These are phyloP conservation scores for Actinia equina DNA, from an alignment of 64 coral and sea anemone genomes.

Conservation along the genomic window DNA sequence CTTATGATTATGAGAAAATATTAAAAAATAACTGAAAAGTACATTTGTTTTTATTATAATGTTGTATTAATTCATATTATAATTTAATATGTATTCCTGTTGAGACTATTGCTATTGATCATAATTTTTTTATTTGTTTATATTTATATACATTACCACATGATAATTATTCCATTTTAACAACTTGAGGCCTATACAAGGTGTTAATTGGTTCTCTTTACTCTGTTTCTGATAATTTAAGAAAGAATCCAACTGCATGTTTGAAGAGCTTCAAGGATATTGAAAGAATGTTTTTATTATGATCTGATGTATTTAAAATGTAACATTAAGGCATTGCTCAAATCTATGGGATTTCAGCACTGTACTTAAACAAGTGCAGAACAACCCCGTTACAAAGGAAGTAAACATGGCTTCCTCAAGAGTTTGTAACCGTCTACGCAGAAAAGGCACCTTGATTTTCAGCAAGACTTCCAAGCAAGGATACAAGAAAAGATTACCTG, in stretches of 20 bases:
- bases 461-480: slow-evolving; percentile 4
- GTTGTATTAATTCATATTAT: neutral
- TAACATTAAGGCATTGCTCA: neutral
- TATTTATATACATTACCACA: neutral
- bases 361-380: neutral
- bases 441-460: neutral
- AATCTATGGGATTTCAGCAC: neutral
- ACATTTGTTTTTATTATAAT: neutral
- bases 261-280: neutral
- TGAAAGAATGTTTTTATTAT: neutral
- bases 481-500: neutral
- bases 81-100: neutral
- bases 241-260: neutral
- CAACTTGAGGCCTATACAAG: neutral
- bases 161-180: slow-evolving; percentile 8
- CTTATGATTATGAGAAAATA: neutral
- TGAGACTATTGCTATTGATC: neutral
- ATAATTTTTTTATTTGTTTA: neutral
- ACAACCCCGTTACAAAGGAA: neutral
- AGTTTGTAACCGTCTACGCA: neutral
- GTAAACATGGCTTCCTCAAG: neutral
- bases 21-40: neutral
- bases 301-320: neutral
- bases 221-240: neutral
- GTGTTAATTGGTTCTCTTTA: neutral